A percentile compares a stretch with the other conserved stretches of the same genome.
These are phyloP conservation scores for Caerostris extrusa DNA, from an alignment of 1,140 invertebrate genomes.

Conservation along the genomic window DNA sequence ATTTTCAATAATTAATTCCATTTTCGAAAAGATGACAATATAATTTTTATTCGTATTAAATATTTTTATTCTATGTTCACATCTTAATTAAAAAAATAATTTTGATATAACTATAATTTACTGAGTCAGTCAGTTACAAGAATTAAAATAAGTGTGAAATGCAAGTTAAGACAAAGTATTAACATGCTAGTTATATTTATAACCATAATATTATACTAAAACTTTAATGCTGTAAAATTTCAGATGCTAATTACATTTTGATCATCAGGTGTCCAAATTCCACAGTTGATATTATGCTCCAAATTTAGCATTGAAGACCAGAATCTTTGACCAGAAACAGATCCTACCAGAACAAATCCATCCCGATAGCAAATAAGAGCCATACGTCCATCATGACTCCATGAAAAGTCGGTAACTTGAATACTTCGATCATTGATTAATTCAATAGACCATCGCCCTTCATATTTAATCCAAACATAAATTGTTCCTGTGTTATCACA, in stretches of 20 bases:
- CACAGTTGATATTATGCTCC: slow-evolving; percentile 95
- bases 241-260: slow-evolving; percentile 86
- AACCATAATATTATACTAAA: too few relatives aligned
- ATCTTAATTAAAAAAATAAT: too few relatives aligned
- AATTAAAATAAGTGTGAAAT: too few relatives aligned
- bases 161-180: too few relatives aligned
- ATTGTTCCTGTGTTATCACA: slow-evolving; percentile 99
- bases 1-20: too few relatives aligned
- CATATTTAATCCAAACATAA: slow-evolving; percentile 99
- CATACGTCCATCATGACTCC: slow-evolving; percentile 99
- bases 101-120: too few relatives aligned
- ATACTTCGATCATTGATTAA: slow-evolving; percentile 98
- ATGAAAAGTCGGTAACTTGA: slow-evolving; percentile 96
- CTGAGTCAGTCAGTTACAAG: too few relatives aligned
- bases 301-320: slow-evolving; percentile 99
- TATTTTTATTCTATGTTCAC: too few relatives aligned
- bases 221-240: too few relatives aligned
- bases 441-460: slow-evolving; percentile 99
- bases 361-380: slow-evolving; percentile 99
- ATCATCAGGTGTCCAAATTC: slow-evolving; percentile 98
- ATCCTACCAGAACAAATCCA: slow-evolving; percentile 97
- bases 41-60: too few relatives aligned
- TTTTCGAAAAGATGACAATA: too few relatives aligned
- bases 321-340: slow-evolving; percentile 97
- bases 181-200: too few relatives aligned